A percentile compares a stretch with the other conserved stretches of the same genome.
phyloP scores from a whole-genome alignment of 2,797 vertebrate genomes.

The Pangasius djambal region DNA sequence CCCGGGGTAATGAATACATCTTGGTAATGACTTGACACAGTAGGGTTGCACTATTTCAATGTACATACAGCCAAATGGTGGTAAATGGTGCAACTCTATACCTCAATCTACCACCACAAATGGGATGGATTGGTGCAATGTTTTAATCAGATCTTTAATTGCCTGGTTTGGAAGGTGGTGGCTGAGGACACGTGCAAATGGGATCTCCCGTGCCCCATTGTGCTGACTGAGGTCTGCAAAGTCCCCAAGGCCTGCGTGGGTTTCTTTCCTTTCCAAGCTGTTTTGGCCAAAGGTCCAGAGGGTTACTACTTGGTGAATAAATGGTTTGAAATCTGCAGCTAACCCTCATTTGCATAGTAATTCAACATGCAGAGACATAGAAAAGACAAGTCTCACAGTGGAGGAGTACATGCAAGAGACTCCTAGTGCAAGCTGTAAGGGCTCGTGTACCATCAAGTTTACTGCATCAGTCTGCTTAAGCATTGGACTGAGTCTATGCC shows the following conservation, averaged over 20 bases:
- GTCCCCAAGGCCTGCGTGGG: neutral
- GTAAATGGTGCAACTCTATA: neutral
- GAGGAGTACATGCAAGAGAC: neutral
- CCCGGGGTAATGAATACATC: neutral
- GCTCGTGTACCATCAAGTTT: neutral
- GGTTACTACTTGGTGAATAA: neutral
- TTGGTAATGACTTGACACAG: neutral
- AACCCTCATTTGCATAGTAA: neutral
- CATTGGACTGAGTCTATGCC: neutral
- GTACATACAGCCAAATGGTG: neutral
- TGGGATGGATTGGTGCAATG: neutral
- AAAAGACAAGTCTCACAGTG: neutral
- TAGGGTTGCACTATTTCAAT: neutral
- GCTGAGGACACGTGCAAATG: neutral
- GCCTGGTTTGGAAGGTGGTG: neutral
- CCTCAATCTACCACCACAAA: neutral
- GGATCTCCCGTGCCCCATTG: neutral
- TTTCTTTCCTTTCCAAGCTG: neutral
- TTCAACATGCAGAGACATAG: neutral
- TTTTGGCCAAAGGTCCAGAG: neutral
- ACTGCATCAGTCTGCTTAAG: neutral
- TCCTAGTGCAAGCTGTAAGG: neutral
- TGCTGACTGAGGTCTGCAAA: neutral
- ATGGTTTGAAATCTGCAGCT: neutral
- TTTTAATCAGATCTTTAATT: neutral